Base-by-base conservation (phyloP, 2,888 invertebrate genomes). In the Unio delphinus region DNA sequence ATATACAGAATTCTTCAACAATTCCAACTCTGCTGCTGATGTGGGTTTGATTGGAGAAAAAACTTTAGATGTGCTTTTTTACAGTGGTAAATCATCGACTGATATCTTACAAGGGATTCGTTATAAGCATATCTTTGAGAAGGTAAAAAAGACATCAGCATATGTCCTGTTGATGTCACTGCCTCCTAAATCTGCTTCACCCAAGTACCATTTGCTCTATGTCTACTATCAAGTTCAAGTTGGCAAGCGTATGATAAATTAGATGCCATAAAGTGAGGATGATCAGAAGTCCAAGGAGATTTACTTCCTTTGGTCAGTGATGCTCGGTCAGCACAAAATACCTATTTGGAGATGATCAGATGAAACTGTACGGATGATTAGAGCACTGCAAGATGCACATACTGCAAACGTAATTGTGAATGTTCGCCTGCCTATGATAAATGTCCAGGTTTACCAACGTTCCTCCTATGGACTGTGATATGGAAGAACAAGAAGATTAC, bases 241-340 rank as follows among this genome's bases (percentile, higher is more conserved):
- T 61, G 61, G 61, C n/a, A 61, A 61, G 61, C 23, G 7, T 1
- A 61, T 28, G 28, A n/a, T 26, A 26, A 23, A 61, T 28, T 61
- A 61, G 61, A 61, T 61, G 20, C 63, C n/a, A 45, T 26, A 18
- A 54, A 63, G 20, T 63, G 63, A 26, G 63, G 55, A n/a, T 63
- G 63, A 20, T 23, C 30, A 63, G 20, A 34, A 20, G 63, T 34
- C 54, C 45, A 54, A 18, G 26, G 54, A n/a, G n/a, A 6, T n/a
- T n/a, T 63, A n/a, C n/a, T 18, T 54, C 63, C 63, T 45, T 7
- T 26, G 18, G 54, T 5, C 45, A 63, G 20, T 63, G 45, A 63
- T 28, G n/a, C 7, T 1, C 45, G 6, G 17, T 54, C 63, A 18
- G 55, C n/a, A 20, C 63, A 55, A n/a, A 54, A 20, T 34, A 20